Evolutionary conservation across 1,140 invertebrate genomes (phyloP).

Genomic region (Riptortus pedestris): DNA sequence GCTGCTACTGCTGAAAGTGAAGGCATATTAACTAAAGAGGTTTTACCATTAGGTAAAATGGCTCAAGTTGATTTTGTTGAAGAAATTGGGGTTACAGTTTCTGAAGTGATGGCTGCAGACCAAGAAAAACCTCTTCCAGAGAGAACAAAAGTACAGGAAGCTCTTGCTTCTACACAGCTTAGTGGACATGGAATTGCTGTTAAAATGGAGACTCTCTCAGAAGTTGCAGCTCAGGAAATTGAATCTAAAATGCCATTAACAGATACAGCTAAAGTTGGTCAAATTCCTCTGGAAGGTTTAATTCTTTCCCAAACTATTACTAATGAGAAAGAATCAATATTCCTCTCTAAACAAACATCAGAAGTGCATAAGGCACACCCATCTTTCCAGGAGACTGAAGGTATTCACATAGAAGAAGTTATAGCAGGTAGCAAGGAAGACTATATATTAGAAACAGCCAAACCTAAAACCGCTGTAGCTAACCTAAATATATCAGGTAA

Average conservation of each 20-base stretch:
- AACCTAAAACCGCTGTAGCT: slow-evolving; percentile 31
- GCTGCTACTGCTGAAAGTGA: slow-evolving; percentile 31
- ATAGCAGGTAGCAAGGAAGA: slow-evolving; percentile 40
- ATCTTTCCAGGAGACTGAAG: slow-evolving; percentile 40
- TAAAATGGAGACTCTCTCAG: slow-evolving; percentile 34
- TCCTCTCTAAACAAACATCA: slow-evolving; percentile 35
- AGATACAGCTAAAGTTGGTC: slow-evolving; percentile 26
- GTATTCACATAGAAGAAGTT: slow-evolving; percentile 40
- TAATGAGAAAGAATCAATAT: slow-evolving; percentile 29
- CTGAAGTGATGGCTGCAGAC: slow-evolving; percentile 40
- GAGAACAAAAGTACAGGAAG: slow-evolving; percentile 24
- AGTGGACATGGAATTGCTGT: slow-evolving; percentile 26
- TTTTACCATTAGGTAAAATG: slow-evolving; percentile 34
- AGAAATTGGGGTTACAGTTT: slow-evolving; percentile 40
- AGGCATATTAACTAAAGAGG: slow-evolving; percentile 33
- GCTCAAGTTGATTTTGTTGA: slow-evolving; percentile 38
- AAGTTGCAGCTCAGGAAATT: slow-evolving; percentile 21
- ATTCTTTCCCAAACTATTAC: slow-evolving; percentile 37
- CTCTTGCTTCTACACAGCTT: slow-evolving; percentile 27
- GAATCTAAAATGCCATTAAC: slow-evolving; percentile 9
- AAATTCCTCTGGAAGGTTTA: slow-evolving; percentile 39
- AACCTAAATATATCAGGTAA: slow-evolving; percentile 33
- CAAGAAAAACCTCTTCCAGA: slow-evolving; percentile 29
- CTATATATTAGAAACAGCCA: slow-evolving; percentile 17
- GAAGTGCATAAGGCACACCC: slow-evolving; percentile 39